Evolutionary conservation across 2,113 vertebrate genomes (phyloP).

Genomic region (Bungarus multicinctus): DNA sequence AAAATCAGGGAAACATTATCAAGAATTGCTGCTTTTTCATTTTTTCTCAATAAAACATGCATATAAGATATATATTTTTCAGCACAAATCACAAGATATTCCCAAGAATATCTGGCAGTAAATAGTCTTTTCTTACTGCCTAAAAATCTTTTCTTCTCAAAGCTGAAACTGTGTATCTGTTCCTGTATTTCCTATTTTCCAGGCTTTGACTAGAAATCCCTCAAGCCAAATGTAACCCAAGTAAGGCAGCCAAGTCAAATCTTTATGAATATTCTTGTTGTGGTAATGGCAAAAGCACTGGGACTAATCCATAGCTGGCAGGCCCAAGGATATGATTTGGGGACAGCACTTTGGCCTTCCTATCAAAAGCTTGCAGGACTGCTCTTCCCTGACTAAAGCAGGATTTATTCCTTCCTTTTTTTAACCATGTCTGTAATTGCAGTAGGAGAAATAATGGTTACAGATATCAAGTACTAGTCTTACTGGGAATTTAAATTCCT

Average conservation of each 20-base stretch:
- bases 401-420: slow-evolving; percentile 30
- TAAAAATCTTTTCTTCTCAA: neutral
- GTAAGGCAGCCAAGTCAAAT: neutral
- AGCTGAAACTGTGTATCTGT: neutral
- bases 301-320: neutral
- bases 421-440: slow-evolving; percentile 51
- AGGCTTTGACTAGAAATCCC: neutral
- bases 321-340: neutral
- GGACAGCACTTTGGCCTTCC: neutral
- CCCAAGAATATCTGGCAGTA: neutral
- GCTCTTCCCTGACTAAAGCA: slow-evolving; percentile 6
- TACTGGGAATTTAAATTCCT: slow-evolving; percentile 57
- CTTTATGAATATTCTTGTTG: neutral
- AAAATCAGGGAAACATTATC: too few relatives aligned
- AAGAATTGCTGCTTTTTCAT: neutral
- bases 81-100: neutral
- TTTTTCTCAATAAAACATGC: neutral
- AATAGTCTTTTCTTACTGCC: neutral
- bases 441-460: slow-evolving; percentile 58
- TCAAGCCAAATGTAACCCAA: neutral
- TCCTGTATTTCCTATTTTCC: neutral
- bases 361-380: slow-evolving; percentile 9
- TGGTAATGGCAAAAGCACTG: neutral
- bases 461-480: slow-evolving; percentile 41
- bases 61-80: neutral